Conservation (phyloP, 2,113 vertebrate genomes). For the Bambusicola thoracicus region DNA sequence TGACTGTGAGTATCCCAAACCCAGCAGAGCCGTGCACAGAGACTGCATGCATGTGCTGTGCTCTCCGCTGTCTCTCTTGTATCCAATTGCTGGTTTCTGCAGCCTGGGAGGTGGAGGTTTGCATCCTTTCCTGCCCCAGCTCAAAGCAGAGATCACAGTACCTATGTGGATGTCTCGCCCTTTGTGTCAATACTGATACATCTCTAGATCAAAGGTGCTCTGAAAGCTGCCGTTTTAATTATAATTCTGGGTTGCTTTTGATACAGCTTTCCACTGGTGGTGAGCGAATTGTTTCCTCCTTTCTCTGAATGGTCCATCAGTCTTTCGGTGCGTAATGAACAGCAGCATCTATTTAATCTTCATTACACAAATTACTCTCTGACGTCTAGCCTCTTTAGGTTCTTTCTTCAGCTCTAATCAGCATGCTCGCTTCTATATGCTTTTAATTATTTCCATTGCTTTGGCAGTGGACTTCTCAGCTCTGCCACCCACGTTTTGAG, state of each 20-base stretch:
- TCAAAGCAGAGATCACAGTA: rapidly evolving
- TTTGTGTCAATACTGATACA: not conserved
- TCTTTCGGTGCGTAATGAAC: not conserved
- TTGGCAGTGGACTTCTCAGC: not conserved
- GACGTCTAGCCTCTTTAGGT: not conserved
- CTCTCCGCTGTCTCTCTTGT: rapidly evolving
- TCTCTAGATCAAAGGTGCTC: not conserved
- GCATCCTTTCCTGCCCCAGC: not conserved
- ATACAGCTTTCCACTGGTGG: not conserved
- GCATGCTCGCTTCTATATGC: not conserved
- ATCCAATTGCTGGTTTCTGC: rapidly evolving
- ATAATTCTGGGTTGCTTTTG: not conserved
- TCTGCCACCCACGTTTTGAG: not conserved
- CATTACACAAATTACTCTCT: not conserved
- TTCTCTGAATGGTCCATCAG: not conserved
- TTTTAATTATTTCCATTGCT: not conserved
- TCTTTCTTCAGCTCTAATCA: not conserved
- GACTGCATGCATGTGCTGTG: rapidly evolving
- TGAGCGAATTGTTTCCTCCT: not conserved
- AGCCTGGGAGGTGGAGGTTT: rapidly evolving
- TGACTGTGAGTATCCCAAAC: not conserved
- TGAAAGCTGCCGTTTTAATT: not conserved
- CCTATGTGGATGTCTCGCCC: not conserved
- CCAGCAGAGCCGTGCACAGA: rapidly evolving
- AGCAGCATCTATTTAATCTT: not conserved